Evolutionary conservation across 1,140 invertebrate species (phyloP), one percentile per base, ranked within the genome.

Genomic region (Drosophila busckii): DNA sequence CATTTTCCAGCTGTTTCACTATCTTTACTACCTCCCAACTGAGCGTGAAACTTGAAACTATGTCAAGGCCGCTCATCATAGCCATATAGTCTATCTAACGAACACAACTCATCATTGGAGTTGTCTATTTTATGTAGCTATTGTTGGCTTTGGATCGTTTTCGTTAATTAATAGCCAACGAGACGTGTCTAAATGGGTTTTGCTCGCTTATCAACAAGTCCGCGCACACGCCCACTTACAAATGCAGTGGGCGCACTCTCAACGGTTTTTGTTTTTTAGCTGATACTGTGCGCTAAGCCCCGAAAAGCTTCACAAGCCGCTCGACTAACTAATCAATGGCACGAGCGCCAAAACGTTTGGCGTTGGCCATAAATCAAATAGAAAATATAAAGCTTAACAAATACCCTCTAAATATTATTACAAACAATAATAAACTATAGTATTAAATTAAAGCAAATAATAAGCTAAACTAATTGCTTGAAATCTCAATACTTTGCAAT

Each of bases 271-370:
- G n/a, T n/a, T n/a, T n/a, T n/a, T n/a, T n/a, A n/a, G n/a, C 16
- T 29, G 49, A 46, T 54, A 40, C n/a, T n/a, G n/a, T 54, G 34
- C 25, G 34, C n/a, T n/a, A n/a, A n/a, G 23, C 4, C 17, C 28
- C n/a, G n/a, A n/a, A n/a, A n/a, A n/a, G n/a, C n/a, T n/a, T n/a
- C n/a, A 55, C 40, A 48, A 28, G 32, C 35, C 16, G 32, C 26
- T 9, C 45, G 10, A 46, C 40, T 66, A n/a, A 46, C 40, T 66
- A 62, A 80, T 80, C 75, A 68, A 56, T 62, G 75, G 69, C 75
- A 82, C 69, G 76, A 82, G 75, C 61, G 28, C 2, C 13, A 34
- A 28, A 19, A 42, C 19, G n/a, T n/a, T n/a, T n/a, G 13, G 17
- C 15, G 42, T 16, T n/a, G 9, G 0, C 12, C 38, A 16, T 15